Base-by-base conservation (phyloP, 2,888 invertebrate species). In the Napeogenes inachia region DNA sequence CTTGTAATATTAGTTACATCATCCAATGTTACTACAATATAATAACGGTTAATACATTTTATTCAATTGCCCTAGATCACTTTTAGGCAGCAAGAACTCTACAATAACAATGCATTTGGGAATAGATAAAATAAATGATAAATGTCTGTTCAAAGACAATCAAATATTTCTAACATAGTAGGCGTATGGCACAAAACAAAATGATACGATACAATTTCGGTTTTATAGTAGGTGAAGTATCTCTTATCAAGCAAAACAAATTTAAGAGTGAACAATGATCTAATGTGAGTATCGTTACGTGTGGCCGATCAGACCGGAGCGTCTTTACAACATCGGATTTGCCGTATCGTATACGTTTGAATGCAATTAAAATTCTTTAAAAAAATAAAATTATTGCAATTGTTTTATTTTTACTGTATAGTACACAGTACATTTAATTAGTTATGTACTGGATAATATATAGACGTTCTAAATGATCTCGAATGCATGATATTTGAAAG, bases 211-310 rank as follows among this genome's bases (percentile, higher is more conserved):
- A 84, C 81, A 80, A 78, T 84, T 84, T 80, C 81, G 78, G 75
- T 80, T 80, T 71, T 78, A 79, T 80, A 77, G 79, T 71, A 70
- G 65, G 68, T 87, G 79, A 81, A 88, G 86, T 84, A 80, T 78
- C 83, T 87, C 87, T 89, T 89, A 90, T 89, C 89, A 78, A 77
- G 79, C 79, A 82, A 82, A 84, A 88, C 85, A 85, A 83, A 89
- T 85, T 78, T 77, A 82, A 81, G 77, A 77, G 81, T 85, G 87
- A 89, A 89, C 89, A 89, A 89, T 88, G 84, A 85, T 76, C 79
- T 76, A 78, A 75, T 81, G 78, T 80, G 77, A 77, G 80, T 82
- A 81, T 78, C 76, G 80, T 79, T 79, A 80, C 77, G 74, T 75
- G 75, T 75, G 74, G 76, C 74, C 77, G 76, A 79, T 81, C 77